Evolutionary conservation across 2,888 invertebrate species (phyloP), one percentile per base, ranked within the genome.

Genomic region (Hyles lineata): DNA sequence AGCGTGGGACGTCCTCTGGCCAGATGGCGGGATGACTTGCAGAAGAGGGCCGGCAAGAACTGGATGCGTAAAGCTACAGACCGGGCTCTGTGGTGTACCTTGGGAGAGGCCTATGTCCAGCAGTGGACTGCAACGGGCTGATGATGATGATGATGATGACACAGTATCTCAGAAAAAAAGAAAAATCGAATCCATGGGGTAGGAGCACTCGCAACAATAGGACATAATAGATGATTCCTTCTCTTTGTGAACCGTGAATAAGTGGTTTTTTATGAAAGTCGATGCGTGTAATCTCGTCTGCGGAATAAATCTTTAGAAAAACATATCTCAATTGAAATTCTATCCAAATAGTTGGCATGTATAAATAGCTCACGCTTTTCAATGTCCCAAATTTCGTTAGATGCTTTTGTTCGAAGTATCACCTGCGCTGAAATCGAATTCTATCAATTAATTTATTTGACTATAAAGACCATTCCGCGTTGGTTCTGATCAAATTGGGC

Each of bases 211-310:
- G 74, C 79, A 82, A 89, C 87, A 89, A 89, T 83, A 83, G 87
- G 79, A 77, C 83, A 83, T 89, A 88, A 89, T 89, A 87, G 85
- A 88, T 87, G 86, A 87, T 87, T 85, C 84, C 78, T 79, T 82
- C 80, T 84, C 85, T 87, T 87, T 87, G 86, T 87, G 84, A 83
- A 83, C 83, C 81, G 78, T 79, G 82, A 81, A 84, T 82, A 82
- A 85, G 85, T 84, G 78, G 79, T 81, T 81, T 86, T 85, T 83
- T 87, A 83, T 83, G 79, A 80, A 87, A 87, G 85, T 83, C 83
- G 81, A 84, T 79, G 80, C 73, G 83, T 82, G 85, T 85, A 84
- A 86, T 83, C 80, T 79, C 77, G 76, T 78, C 76, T 62, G 21
- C 35, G 8, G 75, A 77, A 74, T 73, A 74, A 78, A 78, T 29